Evolutionary conservation across 2,797 vertebrate species (phyloP).

Genomic region (Psittacula derbiana): DNA sequence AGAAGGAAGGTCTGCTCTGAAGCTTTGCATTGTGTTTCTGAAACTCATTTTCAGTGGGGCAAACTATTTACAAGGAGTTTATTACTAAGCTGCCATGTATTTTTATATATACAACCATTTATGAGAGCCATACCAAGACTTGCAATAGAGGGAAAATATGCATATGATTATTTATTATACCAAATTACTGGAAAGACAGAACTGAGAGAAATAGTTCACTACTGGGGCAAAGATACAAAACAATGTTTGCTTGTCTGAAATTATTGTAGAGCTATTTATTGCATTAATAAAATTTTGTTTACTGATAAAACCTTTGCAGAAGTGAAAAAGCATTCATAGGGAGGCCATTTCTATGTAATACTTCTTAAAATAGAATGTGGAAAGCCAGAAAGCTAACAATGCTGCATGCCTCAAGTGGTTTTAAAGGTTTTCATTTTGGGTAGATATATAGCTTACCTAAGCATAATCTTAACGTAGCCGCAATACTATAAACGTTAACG

Average conservation of each 20-base stretch:
- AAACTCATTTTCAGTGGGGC: not conserved
- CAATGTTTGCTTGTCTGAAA: not conserved
- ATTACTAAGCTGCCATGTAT: not conserved
- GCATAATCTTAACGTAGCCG: not conserved
- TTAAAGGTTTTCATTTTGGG: not conserved
- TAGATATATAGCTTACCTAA: not conserved
- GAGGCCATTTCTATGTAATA: not conserved
- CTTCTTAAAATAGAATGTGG: not conserved
- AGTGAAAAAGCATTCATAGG: not conserved
- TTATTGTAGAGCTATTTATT: not conserved
- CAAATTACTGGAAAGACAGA: not conserved
- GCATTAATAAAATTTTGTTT: not conserved
- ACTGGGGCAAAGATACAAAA: not conserved
- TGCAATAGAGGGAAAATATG: not conserved
- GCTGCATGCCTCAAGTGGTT: not conserved
- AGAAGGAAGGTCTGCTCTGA: not conserved
- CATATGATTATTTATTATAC: not conserved
- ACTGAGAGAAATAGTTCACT: not conserved
- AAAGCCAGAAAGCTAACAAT: not conserved
- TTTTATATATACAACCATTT: not conserved
- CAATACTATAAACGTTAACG: not conserved
- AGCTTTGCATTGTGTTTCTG: not conserved
- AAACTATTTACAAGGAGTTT: not conserved
- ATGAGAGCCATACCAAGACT: not conserved
- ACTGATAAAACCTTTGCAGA: not conserved